These are phyloP conservation scores for Cephalopterus ornatus DNA, from an alignment of 2,113 vertebrate genomes.

Conservation along the genomic window DNA sequence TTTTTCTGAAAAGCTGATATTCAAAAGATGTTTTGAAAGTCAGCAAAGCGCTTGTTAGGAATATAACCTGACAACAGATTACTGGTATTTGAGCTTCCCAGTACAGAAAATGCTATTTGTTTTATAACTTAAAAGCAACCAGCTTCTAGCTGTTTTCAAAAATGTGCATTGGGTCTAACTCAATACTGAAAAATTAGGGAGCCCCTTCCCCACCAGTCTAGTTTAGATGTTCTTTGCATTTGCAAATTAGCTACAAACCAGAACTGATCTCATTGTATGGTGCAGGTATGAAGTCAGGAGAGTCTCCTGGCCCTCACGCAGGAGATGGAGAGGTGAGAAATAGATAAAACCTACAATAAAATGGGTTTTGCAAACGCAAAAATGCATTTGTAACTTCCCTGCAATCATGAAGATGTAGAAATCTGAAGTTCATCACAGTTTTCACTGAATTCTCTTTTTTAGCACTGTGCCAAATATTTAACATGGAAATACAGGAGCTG, in stretches of 20 bases:
- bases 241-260: not conserved
- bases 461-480: not conserved
- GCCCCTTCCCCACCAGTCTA: not conserved
- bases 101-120: not conserved
- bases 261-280: not conserved
- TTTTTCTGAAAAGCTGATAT: not conserved
- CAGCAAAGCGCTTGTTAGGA: not conserved
- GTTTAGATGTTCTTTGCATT: not conserved
- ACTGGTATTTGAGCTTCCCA: not conserved
- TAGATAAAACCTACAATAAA: not conserved
- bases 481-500: not conserved
- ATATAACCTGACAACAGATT: not conserved
- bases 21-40: not conserved
- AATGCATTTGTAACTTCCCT: not conserved
- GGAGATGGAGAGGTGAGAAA: not conserved
- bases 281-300: not conserved
- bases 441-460: not conserved
- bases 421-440: not conserved
- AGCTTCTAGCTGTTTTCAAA: not conserved
- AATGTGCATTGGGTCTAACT: not conserved
- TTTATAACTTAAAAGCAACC: not conserved
- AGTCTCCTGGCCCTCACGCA: not conserved
- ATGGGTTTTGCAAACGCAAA: not conserved
- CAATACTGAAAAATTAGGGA: not conserved
- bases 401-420: not conserved